Evolutionary conservation across 2,113 vertebrate genomes (phyloP), one percentile per base, ranked within the genome.

Genomic region (Colaptes auratus): DNA sequence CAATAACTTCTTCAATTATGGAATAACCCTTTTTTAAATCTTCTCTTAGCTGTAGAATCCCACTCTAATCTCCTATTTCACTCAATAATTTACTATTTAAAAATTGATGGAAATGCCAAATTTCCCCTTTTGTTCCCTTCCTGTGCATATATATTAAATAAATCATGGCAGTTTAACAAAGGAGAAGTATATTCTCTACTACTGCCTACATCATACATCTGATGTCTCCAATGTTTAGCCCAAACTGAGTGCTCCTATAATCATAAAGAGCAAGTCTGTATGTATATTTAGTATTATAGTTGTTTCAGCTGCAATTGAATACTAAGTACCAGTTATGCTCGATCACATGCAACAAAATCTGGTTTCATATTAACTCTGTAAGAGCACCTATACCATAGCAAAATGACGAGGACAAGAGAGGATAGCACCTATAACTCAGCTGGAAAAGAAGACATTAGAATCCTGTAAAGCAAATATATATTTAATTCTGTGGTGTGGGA

Each of bases 1-100:
- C 85, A 88, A 95, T 91, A 91, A 86, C 24, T 92, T 94, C 24
- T 82, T 89, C 67, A 93, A 12, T 88, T 74, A 88, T 12, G 23
- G 65, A 91, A 89, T 80, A 85, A 77, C 74, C 15, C 8, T 60
- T 52, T 64, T 9, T 72, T 36, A 53, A 6, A 72, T 76, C 63
- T 79, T 89, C 18, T 87, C 23, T 82, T 89, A 87, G 56, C 70
- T 84, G 61, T 65, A 90, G 78, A 92, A 79, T 74, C 59, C 39
- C 35, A 59, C 70, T 76, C 24, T 79, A 82, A 92, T 75, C 59
- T 92, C 66, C 36, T 65, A 18, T 89, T 89, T 82, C 50, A 85
- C 21, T 2, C 3, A 90, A 80, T 35, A 90, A 93, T 89, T 87
- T 93, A 36, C n/a, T 79, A 23, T 78, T 78, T 87, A 82, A 91